Evolutionary conservation across 1,140 invertebrate species (phyloP), one percentile per base, ranked within the genome.

Genomic region (Dendroctonus valens): DNA sequence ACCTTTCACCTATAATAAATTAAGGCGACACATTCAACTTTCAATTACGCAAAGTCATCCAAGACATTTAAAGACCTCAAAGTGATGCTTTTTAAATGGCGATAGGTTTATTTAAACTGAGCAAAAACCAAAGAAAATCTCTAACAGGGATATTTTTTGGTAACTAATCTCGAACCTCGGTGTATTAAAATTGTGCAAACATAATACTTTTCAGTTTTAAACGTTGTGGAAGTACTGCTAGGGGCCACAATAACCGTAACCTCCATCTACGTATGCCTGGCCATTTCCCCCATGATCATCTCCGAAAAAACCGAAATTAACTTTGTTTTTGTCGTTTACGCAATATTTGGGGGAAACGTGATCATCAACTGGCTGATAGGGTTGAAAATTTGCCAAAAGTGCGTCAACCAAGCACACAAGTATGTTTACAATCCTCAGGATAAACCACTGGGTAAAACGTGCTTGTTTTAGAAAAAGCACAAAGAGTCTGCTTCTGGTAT

Each of bases 291-390:
- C 50, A 67, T 72, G 39, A 65, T 78, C 11, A 72, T 74, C 44
- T 68, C 74, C 11, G 77, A 79, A 70, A 69, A 72, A 53, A 61
- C 76, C 7, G 77, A 77, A 70, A 74, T 79, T 41, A 70, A 69
- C 48, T 78, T 77, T 57, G 76, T 76, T 26, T 78, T 76, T 63
- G 68, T 70, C 0, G 72, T 77, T 15, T 75, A 71, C 46, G 74
- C 60, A 37, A 70, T 79, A 42, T 78, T 71, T 65, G 76, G 75
- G 5, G 68, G 69, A 6, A 70, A 76, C 41, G 62, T 76, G 4
- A 71, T 78, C 9, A 69, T 75, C 26, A 74, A 76, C 54, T 75
- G 72, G 68, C 46, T 79, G 41, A 63, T 73, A 41, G 76, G 77
- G 5, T 69, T 78, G 7, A 75, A 75, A 62, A 73, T 79, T 42